Conservation (phyloP, 2,113 vertebrate species). For the Pluvianellus socialis region DNA sequence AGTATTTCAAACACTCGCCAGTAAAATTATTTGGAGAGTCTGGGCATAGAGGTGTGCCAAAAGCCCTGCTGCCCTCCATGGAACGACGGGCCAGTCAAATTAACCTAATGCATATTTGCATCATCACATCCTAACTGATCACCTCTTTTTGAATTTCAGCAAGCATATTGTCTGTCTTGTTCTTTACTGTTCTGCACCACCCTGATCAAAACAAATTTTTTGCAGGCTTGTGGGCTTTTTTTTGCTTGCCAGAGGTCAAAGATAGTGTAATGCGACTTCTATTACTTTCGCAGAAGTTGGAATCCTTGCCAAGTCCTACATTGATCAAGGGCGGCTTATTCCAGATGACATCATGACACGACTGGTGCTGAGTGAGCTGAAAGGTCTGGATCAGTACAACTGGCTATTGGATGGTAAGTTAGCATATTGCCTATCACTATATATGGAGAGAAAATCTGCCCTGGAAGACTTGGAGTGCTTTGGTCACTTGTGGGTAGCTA, state of each 20-base stretch:
- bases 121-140: background rate
- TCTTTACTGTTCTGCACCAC: background rate
- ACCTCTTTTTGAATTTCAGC: background rate
- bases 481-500: background rate
- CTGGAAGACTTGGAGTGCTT: background rate
- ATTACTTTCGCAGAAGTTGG: slow-evolving; percentile 84
- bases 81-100: background rate
- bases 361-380: slow-evolving; percentile 87
- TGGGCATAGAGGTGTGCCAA: background rate
- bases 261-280: background rate
- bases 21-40: background rate
- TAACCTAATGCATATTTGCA: background rate
- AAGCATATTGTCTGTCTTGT: background rate
- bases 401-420: slow-evolving; percentile 93
- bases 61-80: background rate
- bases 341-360: slow-evolving; percentile 93
- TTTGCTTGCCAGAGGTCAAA: background rate
- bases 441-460: background rate
- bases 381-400: slow-evolving; percentile 69
- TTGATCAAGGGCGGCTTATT: slow-evolving; percentile 91
- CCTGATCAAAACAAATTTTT: background rate
- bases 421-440: background rate
- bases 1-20: background rate
- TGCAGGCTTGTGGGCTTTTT: background rate
- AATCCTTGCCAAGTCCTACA: slow-evolving; percentile 90